Conservation (phyloP, 2,888 invertebrate genomes). For the Limnephilus lunatus region DNA sequence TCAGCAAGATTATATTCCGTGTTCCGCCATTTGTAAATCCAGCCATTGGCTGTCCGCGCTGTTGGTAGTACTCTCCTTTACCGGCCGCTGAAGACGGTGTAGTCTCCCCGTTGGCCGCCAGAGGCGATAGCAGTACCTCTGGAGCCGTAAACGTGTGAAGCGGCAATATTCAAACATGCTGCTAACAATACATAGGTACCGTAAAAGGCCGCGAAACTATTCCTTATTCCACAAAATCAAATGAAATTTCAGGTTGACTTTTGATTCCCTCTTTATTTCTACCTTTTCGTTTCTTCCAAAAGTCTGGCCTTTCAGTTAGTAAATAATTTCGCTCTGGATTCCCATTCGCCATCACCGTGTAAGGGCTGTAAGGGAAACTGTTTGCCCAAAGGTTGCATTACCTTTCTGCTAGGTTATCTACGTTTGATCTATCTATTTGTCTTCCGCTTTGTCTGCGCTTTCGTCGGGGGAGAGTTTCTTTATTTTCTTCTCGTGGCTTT, state of each 20-base stretch:
- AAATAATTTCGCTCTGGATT: not conserved
- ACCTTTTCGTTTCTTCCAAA: not conserved
- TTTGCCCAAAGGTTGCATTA: not conserved
- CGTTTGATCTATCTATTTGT: constrained; percentile 2
- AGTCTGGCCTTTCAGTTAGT: not conserved
- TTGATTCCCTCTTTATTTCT: not conserved
- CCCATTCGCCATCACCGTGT: not conserved
- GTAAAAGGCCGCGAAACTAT: too few relatives aligned
- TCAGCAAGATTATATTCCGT: too few relatives aligned
- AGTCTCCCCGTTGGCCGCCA: too few relatives aligned
- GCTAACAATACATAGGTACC: too few relatives aligned
- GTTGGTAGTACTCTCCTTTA: too few relatives aligned
- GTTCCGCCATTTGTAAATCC: too few relatives aligned
- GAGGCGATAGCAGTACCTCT: too few relatives aligned
- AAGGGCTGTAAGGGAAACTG: not conserved
- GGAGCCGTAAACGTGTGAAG: too few relatives aligned
- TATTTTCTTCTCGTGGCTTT: not conserved
- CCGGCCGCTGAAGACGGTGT: too few relatives aligned
- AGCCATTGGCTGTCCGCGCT: too few relatives aligned
- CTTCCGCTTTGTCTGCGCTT: not conserved
- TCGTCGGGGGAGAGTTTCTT: not conserved
- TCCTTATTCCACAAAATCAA: too few relatives aligned
- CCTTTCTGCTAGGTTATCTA: not conserved
- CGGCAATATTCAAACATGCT: too few relatives aligned
- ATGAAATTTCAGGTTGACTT: not conserved